Base-by-base conservation (phyloP, 2,797 vertebrate species). In the Sphenopsis melanotis region DNA sequence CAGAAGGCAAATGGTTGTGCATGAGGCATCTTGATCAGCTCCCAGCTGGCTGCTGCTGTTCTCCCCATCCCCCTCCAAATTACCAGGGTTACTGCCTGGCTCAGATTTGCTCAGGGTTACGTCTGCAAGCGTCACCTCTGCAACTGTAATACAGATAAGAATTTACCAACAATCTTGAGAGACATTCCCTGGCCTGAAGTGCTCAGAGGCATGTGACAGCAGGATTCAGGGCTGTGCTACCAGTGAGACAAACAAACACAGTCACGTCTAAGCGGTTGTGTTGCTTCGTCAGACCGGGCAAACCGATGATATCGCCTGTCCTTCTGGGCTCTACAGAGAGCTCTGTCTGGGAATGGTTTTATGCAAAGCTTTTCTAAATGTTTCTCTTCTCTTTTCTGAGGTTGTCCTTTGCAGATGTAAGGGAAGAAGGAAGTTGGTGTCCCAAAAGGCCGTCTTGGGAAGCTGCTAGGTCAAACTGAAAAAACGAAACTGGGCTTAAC, bases 41-140 rank as follows among this genome's bases (percentile, higher is more conserved):
- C 95, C 96, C 94, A 95, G 94, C 93, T 96, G 95, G 85, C 95
- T 90, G 70, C 91, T 94, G 93, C 87, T 94, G 83, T 59, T 85
- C 57, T 93, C 52, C 93, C 89, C 95, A 93, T 65, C 94, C 95
- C 91, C 90, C 92, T 95, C 65, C 65, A 19, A 72, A 95, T 95
- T 95, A 82, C 94, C 94, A 94, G 93, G 76, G 94, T 94, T 96
- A 94, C 90, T 0, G 70, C 69, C 90, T 93, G 87, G 72, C 93
- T 95, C 80, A 37, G 80, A 86, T 94, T 83, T 90, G 83, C 80
- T 96, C 90, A 50, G 85, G 69, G 83, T 94, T 96, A 94, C 47
- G 47, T 95, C 74, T 86, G 70, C 74, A 81, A 90, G 55, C 90
- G 50, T 96, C 95, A 96, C 96, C 93, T 91, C 91, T 94, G 96